phyloP scores from a whole-genome alignment of 2,113 vertebrate genomes.

The Pedetes capensis region DNA sequence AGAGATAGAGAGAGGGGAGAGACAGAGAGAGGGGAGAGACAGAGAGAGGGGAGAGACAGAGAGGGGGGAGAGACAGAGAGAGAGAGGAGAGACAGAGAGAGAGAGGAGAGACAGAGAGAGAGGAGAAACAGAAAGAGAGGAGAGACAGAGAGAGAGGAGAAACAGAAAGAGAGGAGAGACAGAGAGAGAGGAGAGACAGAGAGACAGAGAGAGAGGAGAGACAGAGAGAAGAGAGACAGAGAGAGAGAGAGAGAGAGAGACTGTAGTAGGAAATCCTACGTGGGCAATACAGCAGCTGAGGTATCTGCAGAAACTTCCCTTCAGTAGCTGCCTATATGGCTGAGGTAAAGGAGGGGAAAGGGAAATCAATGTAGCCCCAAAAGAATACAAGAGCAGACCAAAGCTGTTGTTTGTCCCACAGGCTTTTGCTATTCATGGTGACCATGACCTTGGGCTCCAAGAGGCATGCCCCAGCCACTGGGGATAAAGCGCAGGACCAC shows the following conservation, averaged over 20 bases:
- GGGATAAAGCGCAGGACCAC: not conserved
- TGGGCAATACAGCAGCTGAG: not conserved
- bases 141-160: not conserved
- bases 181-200: not conserved
- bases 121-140: not conserved
- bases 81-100: no score
- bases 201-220: not conserved
- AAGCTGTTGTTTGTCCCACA: not conserved
- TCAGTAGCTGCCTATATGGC: not conserved
- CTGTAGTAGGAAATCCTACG: accelerated
- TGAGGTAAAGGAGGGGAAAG: not conserved
- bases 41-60: not conserved
- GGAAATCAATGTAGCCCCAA: not conserved
- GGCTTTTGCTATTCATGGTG: not conserved
- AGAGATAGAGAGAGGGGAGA: not conserved
- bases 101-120: not conserved
- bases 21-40: not conserved
- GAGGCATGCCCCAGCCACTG: not conserved
- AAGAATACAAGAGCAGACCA: not conserved
- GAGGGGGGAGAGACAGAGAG: not conserved
- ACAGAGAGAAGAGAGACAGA: not conserved
- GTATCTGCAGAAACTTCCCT: not conserved
- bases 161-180: not conserved
- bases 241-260: not conserved
- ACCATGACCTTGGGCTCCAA: not conserved